phyloP scores from a whole-genome alignment of 2,113 vertebrate genomes.

The Sceloporus undulatus region DNA sequence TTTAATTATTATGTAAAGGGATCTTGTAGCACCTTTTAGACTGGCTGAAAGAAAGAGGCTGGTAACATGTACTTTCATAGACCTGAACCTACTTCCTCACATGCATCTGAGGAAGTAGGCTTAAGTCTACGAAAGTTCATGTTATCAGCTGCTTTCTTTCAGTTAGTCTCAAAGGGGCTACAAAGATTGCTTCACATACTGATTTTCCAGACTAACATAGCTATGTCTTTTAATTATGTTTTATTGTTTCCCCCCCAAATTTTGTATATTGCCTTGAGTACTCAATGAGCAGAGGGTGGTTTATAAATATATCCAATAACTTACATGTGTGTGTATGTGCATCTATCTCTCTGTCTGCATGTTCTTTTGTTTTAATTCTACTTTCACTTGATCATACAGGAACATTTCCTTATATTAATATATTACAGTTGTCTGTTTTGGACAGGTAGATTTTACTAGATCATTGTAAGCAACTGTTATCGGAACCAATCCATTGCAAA shows the following conservation, averaged over 20 bases:
- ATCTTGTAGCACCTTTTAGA: no score
- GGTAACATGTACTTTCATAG: no score
- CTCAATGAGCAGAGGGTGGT: neutral
- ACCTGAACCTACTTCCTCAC: no score
- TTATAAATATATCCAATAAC: slow-evolving; percentile 13
- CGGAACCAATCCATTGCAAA: neutral
- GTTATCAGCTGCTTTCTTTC: no score
- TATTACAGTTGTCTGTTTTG: neutral
- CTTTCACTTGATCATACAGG: neutral
- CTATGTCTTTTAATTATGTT: neutral
- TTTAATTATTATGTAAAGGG: neutral
- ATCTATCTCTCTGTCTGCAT: neutral
- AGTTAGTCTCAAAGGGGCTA: no score
- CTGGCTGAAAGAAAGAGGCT: no score
- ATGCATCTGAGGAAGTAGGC: no score
- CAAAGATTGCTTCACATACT: no score
- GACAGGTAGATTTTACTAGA: no score
- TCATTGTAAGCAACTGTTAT: neutral
- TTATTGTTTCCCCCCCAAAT: neutral
- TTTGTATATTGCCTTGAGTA: neutral
- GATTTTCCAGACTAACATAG: no score
- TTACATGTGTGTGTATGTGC: neutral
- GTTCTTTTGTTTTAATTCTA: neutral
- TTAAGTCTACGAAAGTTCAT: no score
- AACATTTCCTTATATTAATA: neutral